These are phyloP conservation scores for Scyliorhinus canicula DNA, from an alignment of 2,797 vertebrate species.

Conservation along the genomic window DNA sequence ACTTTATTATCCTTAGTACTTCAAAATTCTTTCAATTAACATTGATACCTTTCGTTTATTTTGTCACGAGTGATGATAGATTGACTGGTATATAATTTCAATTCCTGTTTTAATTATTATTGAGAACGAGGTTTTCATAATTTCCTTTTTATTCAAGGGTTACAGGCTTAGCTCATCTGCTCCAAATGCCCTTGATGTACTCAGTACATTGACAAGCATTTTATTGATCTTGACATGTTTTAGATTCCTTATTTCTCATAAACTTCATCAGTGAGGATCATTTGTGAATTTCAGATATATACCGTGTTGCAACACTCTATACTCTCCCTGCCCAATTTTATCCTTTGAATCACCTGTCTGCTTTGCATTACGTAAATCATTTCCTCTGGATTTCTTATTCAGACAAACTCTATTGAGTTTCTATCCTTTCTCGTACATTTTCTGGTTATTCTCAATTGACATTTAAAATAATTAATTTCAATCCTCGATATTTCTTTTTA, in stretches of 20 bases:
- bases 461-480: not conserved
- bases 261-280: not conserved
- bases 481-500: not conserved
- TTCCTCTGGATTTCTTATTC: not conserved
- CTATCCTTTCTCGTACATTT: not conserved
- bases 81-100: not conserved
- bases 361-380: not conserved
- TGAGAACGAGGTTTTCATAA: not conserved
- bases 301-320: not conserved
- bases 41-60: not conserved
- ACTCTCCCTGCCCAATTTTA: not conserved
- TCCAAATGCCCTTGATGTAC: not conserved
- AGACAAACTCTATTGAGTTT: not conserved
- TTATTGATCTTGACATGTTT: not conserved
- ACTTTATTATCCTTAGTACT: not conserved
- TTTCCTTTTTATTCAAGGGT: not conserved
- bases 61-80: not conserved
- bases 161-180: not conserved
- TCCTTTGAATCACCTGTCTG: not conserved
- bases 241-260: not conserved
- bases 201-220: not conserved
- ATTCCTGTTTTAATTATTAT: not conserved
- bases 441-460: not conserved
- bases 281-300: not conserved
- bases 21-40: not conserved